A percentile compares a stretch with the other conserved stretches of the same genome.
These are phyloP conservation scores for Bergia sp. DNA, from an alignment of 92 coral and sea anemone species.

Conservation along the genomic window DNA sequence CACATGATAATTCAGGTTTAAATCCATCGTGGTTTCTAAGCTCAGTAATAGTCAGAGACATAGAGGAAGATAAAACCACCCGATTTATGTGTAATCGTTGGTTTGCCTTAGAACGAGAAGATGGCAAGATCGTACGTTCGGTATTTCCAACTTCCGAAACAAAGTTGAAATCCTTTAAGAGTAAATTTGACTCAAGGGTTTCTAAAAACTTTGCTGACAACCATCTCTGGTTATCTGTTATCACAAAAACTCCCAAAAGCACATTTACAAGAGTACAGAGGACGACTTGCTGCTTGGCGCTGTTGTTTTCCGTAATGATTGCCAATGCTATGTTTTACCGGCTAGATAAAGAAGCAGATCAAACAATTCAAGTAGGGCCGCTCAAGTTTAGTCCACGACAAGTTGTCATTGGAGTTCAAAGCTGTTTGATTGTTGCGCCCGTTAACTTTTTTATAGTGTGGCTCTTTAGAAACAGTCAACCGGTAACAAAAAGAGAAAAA, in stretches of 20 bases:
- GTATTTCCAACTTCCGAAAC: slow-evolving; percentile 51
- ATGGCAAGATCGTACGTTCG: slow-evolving; percentile 64
- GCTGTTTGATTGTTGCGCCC: slow-evolving; percentile 77
- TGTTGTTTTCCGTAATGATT: slow-evolving; percentile 76
- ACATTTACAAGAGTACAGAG: slow-evolving; percentile 79
- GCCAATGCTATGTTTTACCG: slow-evolving; percentile 86
- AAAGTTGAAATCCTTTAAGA: slow-evolving; percentile 59
- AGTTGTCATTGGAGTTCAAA: slow-evolving; percentile 66
- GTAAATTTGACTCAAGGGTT: slow-evolving; percentile 52
- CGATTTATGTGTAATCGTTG: slow-evolving; percentile 65
- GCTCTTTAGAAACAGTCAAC: slow-evolving; percentile 68
- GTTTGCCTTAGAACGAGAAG: slow-evolving; percentile 77
- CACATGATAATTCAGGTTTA: slow-evolving; percentile 78
- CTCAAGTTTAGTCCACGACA: slow-evolving; percentile 81
- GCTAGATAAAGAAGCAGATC: slow-evolving; percentile 63
- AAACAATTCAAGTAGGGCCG: slow-evolving; percentile 81
- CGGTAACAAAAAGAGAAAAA: neutral
- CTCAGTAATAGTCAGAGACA: slow-evolving; percentile 51
- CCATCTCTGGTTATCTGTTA: slow-evolving; percentile 81
- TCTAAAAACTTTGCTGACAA: slow-evolving; percentile 71
- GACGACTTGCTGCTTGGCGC: slow-evolving; percentile 75
- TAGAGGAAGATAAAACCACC: slow-evolving; percentile 45
- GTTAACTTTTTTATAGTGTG: slow-evolving; percentile 66
- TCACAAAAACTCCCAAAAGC: slow-evolving; percentile 79
- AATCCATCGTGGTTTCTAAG: slow-evolving; percentile 75